Evolutionary conservation across 2,888 invertebrate genomes (phyloP), one percentile per base, ranked within the genome.

Genomic region (Suillia variegata): DNA sequence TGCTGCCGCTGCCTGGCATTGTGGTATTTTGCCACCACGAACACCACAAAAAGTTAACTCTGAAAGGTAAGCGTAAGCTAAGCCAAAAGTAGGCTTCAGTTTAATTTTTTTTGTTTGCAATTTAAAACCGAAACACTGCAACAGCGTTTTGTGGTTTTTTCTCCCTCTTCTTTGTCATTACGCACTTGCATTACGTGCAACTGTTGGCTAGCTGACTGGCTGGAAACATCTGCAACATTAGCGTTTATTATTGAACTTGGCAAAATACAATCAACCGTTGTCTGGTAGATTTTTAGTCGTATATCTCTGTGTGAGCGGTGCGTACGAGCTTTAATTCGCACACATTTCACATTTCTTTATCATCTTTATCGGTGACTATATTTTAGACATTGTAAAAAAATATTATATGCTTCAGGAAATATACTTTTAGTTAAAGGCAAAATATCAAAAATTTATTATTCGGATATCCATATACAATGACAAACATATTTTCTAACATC

Each of bases 191-290:
- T 54, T 57, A 8, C 20, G 26, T 31, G 45, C 45, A 2, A 20
- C 45, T 2, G 10, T 38, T 10, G 26, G 38, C 10, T 38, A 18
- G 45, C 20, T 45, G 45, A 45, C n/a, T 31, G 6, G 31, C 31
- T 31, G 31, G 13, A 13, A 5, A n/a, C 45, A 45, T 45, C 20
- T 20, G 45, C 20, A 8, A 13, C 18, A 54, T 54, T 33, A 20
- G 34, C 20, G n/a, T 12, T 18, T 33, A 31, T 31, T 52, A 52
- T 52, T 60, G 60, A 60, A 60, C 60, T 60, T 60, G 60, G 31
- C 52, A 17, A 52, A 24, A 50, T 22, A 6, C 13, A 12, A 10
- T 12, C 13, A 2, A 24, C 24, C 13, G 8, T 45, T 5, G 26
- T n/a, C 12, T 38, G 38, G 38, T 38, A n/a, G n/a, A n/a, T n/a